Conservation (phyloP, 2,888 invertebrate species). For the Campoplex capitator region DNA sequence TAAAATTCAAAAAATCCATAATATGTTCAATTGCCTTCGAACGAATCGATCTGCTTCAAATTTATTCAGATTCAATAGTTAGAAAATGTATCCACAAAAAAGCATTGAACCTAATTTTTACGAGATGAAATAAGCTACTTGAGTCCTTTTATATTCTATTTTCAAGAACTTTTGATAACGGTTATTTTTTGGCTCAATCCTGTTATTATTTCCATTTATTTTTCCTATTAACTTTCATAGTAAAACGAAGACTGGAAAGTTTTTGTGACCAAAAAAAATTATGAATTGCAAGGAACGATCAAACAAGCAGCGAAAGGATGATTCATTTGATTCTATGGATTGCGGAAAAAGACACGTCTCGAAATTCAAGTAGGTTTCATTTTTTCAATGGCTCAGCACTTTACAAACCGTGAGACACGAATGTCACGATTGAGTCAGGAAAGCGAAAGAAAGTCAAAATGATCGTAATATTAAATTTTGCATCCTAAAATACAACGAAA, state of each 20-base stretch:
- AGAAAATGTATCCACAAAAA: too few species aligned
- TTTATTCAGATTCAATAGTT: too few species aligned
- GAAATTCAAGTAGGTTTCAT: slow-evolving; percentile 3
- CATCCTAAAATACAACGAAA: not conserved
- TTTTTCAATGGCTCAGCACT: not conserved
- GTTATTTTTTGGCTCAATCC: too few species aligned
- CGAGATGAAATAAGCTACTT: too few species aligned
- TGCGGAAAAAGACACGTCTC: not conserved
- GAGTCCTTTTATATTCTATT: too few species aligned
- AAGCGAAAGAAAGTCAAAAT: not conserved
- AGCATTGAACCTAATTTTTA: too few species aligned
- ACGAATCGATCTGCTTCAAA: not conserved
- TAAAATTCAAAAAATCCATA: not conserved
- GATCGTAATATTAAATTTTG: not conserved
- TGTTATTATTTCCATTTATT: too few species aligned
- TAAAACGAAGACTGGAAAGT: not conserved
- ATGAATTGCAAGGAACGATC: not conserved
- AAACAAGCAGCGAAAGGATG: not conserved
- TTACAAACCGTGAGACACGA: not conserved
- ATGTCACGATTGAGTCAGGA: not conserved
- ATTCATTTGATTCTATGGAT: not conserved
- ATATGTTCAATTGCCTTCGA: not conserved
- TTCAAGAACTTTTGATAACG: too few species aligned
- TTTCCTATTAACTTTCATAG: too few species aligned
- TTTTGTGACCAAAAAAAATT: not conserved